Conservation (phyloP, 2,888 invertebrate genomes). For the Nephrotoma guestfalica region DNA sequence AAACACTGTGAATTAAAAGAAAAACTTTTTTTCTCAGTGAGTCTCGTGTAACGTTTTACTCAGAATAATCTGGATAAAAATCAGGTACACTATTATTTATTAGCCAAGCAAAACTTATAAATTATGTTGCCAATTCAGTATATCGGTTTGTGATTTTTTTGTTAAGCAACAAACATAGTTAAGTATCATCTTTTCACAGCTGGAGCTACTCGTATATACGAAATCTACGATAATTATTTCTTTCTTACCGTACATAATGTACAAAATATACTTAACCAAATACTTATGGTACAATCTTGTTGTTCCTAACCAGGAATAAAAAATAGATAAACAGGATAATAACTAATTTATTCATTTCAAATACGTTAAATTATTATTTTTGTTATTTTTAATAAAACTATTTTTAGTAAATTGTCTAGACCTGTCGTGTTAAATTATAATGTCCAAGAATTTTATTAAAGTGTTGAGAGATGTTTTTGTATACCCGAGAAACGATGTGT, state of each 20-base stretch:
- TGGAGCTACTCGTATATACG: not conserved
- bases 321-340: not conserved
- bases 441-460: not conserved
- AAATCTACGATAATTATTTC: not conserved
- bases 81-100: not conserved
- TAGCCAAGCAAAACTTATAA: not conserved
- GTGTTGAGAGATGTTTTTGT: not conserved
- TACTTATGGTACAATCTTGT: not conserved
- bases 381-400: not conserved
- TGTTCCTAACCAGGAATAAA: not conserved
- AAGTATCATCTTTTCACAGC: not conserved
- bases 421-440: constrained; percentile 1
- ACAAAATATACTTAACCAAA: not conserved
- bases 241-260: not conserved
- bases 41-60: not conserved
- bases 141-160: not conserved
- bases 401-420: not conserved
- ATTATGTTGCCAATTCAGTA: not conserved
- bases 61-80: not conserved
- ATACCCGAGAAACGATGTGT: not conserved
- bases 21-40: not conserved
- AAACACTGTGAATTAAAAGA: not conserved
- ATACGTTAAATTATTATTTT: not conserved
- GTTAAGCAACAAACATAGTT: not conserved
- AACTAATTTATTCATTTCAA: not conserved